These are phyloP conservation scores for Melikaiella ostensackeni DNA, from an alignment of 2,888 invertebrate genomes.

Conservation along the genomic window DNA sequence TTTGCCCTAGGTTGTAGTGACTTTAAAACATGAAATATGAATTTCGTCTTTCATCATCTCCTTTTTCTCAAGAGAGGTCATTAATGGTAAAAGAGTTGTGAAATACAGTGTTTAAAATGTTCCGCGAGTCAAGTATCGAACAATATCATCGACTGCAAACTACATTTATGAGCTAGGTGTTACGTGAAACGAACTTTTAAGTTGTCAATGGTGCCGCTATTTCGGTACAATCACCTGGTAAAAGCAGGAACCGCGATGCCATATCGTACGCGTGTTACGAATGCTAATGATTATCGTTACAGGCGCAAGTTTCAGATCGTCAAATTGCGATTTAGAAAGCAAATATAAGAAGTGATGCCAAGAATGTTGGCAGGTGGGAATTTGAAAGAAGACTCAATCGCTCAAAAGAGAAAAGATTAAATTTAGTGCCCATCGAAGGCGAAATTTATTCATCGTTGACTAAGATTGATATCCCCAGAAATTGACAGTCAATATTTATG, in stretches of 20 bases:
- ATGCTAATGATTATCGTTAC: conserved; percentile 18
- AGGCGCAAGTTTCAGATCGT: conserved; percentile 44
- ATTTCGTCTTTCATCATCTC: conserved; percentile 11
- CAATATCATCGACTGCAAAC: not conserved
- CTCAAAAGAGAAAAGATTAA: not conserved
- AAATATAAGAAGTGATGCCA: conserved; percentile 53
- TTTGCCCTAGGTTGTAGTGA: no score
- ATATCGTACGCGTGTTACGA: conserved; percentile 14
- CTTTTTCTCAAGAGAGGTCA: not conserved
- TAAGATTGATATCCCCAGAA: not conserved
- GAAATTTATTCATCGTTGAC: conserved; percentile 2
- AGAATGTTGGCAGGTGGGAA: conserved; percentile 42
- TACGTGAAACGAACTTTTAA: not conserved
- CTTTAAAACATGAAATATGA: conserved; percentile 2
- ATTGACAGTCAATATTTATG: not conserved
- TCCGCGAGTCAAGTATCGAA: not conserved
- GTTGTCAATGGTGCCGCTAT: not conserved
- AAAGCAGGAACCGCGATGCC: conserved; percentile 7
- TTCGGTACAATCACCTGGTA: conserved; percentile 1
- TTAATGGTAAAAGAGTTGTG: conserved; percentile 13
- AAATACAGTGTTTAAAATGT: conserved; percentile 1
- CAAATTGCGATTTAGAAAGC: conserved; percentile 59
- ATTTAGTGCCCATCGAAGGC: not conserved
- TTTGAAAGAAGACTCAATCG: conserved; percentile 9
- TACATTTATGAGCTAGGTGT: not conserved